Conservation (phyloP, 1,140 invertebrate species). For the Eupeodes corollae region DNA sequence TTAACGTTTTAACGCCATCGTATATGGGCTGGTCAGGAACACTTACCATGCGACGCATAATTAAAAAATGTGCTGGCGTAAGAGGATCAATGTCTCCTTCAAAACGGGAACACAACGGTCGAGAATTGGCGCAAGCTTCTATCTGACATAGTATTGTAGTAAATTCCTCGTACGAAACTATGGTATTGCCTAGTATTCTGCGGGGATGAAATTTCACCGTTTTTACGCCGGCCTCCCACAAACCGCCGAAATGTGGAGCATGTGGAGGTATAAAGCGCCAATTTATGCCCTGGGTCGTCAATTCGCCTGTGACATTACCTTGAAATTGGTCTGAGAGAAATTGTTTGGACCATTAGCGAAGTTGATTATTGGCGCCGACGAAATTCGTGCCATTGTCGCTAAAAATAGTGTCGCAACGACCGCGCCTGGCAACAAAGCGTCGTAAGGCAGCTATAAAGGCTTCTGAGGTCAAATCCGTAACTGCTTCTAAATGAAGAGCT, state of each 20-base stretch:
- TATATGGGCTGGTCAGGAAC: too few species aligned
- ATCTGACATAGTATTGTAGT: slow-evolving; percentile 21
- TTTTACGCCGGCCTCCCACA: slow-evolving; percentile 6
- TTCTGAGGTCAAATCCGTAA: slow-evolving; percentile 19
- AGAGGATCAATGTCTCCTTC: slow-evolving; percentile 7
- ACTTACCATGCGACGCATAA: slow-evolving; percentile 1
- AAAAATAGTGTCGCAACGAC: slow-evolving; percentile 13
- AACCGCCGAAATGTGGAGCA: slow-evolving; percentile 8
- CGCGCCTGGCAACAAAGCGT: slow-evolving; percentile 24
- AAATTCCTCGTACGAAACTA: slow-evolving; percentile 13
- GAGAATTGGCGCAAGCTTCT: slow-evolving; percentile 30
- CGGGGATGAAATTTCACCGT: neutral
- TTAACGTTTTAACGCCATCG: too few species aligned
- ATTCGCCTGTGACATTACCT: neutral
- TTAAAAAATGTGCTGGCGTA: slow-evolving; percentile 32
- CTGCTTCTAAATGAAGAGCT: slow-evolving; percentile 24
- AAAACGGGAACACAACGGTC: slow-evolving; percentile 12
- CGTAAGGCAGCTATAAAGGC: slow-evolving; percentile 20
- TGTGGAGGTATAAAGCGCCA: slow-evolving; percentile 8
- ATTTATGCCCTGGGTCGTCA: neutral
- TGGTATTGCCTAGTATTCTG: slow-evolving; percentile 14
- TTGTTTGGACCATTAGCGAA: neutral
- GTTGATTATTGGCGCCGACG: slow-evolving; percentile 9
- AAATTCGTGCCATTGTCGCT: slow-evolving; percentile 30
- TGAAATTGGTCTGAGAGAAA: too few species aligned